A percentile compares a stretch with the other conserved stretches of the same genome.
phyloP scores from a whole-genome alignment of 92 coral and sea anemone genomes.

The Plumapathes pennacea region DNA sequence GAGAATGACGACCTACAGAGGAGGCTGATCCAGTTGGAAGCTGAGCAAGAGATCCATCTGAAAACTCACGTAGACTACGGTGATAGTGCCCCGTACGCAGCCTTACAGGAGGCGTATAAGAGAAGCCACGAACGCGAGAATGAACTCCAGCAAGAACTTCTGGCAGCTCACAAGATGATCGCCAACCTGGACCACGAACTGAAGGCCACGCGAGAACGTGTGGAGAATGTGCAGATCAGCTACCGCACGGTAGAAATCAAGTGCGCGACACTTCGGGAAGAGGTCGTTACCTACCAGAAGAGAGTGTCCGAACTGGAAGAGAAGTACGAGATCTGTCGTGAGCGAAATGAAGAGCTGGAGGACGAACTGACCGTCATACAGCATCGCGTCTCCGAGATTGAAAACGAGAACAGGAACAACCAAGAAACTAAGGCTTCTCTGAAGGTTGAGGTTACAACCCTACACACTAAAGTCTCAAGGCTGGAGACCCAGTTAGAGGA shows the following conservation, averaged over 20 bases:
- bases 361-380: constrained; percentile 82
- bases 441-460: constrained; percentile 67
- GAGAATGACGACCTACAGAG: constrained; percentile 76
- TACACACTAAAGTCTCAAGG: constrained; percentile 54
- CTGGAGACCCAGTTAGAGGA: constrained; percentile 74
- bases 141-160: constrained; percentile 84
- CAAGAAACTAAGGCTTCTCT: constrained; percentile 73
- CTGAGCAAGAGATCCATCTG: constrained; percentile 86
- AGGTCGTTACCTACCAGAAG: constrained; percentile 76
- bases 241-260: constrained; percentile 72
- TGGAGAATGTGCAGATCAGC: constrained; percentile 58
- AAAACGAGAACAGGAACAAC: constrained; percentile 58
- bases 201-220: constrained; percentile 55
- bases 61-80: constrained; percentile 72
- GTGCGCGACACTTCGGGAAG: constrained; percentile 66
- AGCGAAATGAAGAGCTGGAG: constrained; percentile 78
- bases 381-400: constrained; percentile 79
- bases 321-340: constrained; percentile 75
- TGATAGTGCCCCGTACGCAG: constrained; percentile 81
- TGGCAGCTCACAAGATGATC: constrained; percentile 79
- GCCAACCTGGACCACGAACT: constrained; percentile 81
- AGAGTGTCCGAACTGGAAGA: constrained; percentile 93
- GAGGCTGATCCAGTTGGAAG: constrained; percentile 85
- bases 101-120: constrained; percentile 86
- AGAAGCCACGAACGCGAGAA: constrained; percentile 97